A percentile compares a stretch with the other conserved stretches of the same genome.
Conservation (phyloP, 2,797 vertebrate species). For the Sebastes alutus region DNA sequence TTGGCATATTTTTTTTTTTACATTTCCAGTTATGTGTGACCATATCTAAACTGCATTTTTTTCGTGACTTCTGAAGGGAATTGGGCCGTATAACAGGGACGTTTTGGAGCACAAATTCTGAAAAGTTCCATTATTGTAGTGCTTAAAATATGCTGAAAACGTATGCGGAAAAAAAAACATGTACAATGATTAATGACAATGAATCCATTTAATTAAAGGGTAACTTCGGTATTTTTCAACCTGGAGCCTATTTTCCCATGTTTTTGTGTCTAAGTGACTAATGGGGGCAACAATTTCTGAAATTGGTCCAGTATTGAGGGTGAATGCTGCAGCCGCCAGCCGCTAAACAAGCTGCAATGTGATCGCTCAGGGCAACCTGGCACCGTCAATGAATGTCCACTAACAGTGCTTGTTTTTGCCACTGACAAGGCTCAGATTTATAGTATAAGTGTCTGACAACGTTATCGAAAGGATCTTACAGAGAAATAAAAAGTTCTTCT, state of each 20-base stretch:
- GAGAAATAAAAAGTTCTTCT: background rate
- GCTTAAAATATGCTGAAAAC: background rate
- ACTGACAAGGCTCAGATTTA: background rate
- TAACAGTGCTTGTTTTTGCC: background rate
- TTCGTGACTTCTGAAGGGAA: background rate
- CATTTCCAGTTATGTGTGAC: background rate
- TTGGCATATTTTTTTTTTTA: background rate
- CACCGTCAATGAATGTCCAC: too few relatives aligned
- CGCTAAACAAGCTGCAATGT: too few relatives aligned
- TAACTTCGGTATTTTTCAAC: too few relatives aligned
- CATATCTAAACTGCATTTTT: background rate
- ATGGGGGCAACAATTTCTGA: too few relatives aligned
- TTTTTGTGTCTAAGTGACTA: too few relatives aligned
- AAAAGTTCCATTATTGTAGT: background rate
- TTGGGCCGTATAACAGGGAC: background rate
- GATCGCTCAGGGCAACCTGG: too few relatives aligned
- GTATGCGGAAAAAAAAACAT: background rate
- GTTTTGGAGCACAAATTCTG: background rate
- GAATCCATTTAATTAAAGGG: background rate
- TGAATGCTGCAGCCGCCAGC: accelerated
- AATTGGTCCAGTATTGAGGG: too few relatives aligned
- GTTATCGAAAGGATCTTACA: background rate
- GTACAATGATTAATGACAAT: background rate
- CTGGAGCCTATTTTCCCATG: too few relatives aligned
- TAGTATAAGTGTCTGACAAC: background rate